Evolutionary conservation across 2,797 vertebrate genomes (phyloP), one percentile per base, ranked within the genome.

Genomic region (Molossus alvarezi): DNA sequence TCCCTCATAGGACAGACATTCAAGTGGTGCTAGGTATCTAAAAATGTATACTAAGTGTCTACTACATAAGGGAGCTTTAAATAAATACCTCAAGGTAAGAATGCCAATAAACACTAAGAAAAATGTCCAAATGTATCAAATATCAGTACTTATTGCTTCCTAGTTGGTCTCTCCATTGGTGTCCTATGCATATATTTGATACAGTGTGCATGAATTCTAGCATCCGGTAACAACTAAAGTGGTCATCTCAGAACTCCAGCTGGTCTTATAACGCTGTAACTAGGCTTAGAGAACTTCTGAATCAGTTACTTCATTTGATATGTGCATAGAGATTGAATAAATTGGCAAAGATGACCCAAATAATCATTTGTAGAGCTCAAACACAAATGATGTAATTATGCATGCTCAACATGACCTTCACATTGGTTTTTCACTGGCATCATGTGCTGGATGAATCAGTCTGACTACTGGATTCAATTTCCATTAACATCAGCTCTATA

Each of bases 391-490:
- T 20, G 3, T 2, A 65, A 45, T 76, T 84, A 57, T 7, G 45
- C 33, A 7, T 21, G 6, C 23, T 37, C 14, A 10, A 33, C 17
- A 12, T 17, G 33, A 94, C 9, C 11, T 88, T 55, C 53, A 12
- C 12, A 3, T 91, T 82, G 64, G 10, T 51, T 79, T 51, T 72
- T 51, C 12, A 37, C 85, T 27, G 5, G 33, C 90, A 25, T 37
- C 57, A 29, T 5, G 2, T 79, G 27, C 51, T 33, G 1, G 27
- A 4, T n/a, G 53, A 57, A 77, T 93, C 48, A 76, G 4, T 48
- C 55, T 88, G 23, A 88, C 21, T 41, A 5, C 15, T 60, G 48
- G 53, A 67, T 76, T 83, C 37, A 67, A 10, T 84, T 95, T 96
- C 55, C 15, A 73, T 62, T 88, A 65, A 86, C 6, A 69, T 65